Conservation (phyloP, 1,140 invertebrate species). For the Gryllus bimaculatus region DNA sequence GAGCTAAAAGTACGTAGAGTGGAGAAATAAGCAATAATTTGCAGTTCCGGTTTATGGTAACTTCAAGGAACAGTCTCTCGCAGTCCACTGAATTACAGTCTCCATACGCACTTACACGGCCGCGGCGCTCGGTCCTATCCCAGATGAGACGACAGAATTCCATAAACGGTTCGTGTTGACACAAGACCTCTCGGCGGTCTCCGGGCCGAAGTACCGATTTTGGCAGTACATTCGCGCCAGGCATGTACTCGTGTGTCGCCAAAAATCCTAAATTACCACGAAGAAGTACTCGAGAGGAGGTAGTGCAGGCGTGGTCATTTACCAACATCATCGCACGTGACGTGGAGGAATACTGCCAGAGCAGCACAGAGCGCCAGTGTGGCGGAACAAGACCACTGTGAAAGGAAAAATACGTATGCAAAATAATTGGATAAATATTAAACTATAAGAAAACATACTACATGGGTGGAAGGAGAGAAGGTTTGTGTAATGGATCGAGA, state of each 20-base stretch:
- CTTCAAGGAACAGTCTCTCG: neutral
- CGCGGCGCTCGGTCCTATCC: neutral
- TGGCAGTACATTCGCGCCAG: neutral
- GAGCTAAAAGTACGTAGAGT: too few relatives aligned
- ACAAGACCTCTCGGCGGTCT: neutral
- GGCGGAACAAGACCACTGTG: neutral
- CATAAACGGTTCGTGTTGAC: neutral
- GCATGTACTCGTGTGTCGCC: neutral
- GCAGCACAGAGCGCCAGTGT: neutral
- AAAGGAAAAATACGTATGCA: too few relatives aligned
- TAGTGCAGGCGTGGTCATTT: neutral
- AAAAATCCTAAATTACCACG: slow-evolving; percentile 1
- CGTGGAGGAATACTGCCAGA: neutral
- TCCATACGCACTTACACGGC: neutral
- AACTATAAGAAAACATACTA: too few relatives aligned
- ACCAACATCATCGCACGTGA: neutral
- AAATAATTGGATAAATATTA: too few relatives aligned
- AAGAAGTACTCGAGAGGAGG: neutral
- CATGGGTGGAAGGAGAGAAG: too few relatives aligned
- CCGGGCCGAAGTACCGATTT: neutral
- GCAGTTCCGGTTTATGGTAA: neutral
- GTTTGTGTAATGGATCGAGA: too few relatives aligned
- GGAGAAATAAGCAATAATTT: neutral
- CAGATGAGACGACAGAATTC: neutral
- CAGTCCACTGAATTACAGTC: neutral